A percentile compares a stretch with the other conserved stretches of the same genome.
Conservation (phyloP, 2,888 invertebrate genomes). For the Parapristionchus giblindavisi region DNA sequence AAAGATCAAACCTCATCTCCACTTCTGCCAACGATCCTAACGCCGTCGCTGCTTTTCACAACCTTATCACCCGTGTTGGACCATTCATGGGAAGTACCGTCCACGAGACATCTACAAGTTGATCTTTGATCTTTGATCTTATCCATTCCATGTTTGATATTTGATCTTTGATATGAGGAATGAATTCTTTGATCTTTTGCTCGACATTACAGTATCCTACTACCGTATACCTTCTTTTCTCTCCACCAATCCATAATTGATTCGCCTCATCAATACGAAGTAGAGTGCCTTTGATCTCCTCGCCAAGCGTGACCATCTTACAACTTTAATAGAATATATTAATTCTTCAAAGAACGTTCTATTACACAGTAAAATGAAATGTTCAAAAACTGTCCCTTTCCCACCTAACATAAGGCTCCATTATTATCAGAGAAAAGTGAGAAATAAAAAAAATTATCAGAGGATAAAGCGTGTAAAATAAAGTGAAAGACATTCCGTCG, state of each 20-base stretch:
- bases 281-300: slow-evolving; percentile 28
- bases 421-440: too few relatives aligned
- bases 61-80: too few relatives aligned
- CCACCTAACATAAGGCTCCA: too few relatives aligned
- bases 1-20: too few relatives aligned
- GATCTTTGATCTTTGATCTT: not conserved
- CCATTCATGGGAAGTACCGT: too few relatives aligned
- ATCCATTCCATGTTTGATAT: not conserved
- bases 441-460: too few relatives aligned
- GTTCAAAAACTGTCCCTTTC: too few relatives aligned
- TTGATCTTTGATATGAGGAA: not conserved
- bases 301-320: slow-evolving; percentile 26
- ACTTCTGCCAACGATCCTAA: too few relatives aligned
- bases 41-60: too few relatives aligned
- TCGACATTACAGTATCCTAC: not conserved
- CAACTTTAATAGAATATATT: not conserved
- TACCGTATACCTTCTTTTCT: slow-evolving; percentile 21
- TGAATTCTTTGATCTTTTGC: not conserved
- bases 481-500: too few relatives aligned
- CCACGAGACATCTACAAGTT: not conserved
- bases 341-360: not conserved
- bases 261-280: slow-evolving; percentile 12
- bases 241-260: slow-evolving; percentile 33
- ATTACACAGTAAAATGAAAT: too few relatives aligned
- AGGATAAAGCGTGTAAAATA: too few relatives aligned